Evolutionary conservation across 2,797 vertebrate species (phyloP), one percentile per base, ranked within the genome.

Genomic region (Paramormyrops hopkinsi): DNA sequence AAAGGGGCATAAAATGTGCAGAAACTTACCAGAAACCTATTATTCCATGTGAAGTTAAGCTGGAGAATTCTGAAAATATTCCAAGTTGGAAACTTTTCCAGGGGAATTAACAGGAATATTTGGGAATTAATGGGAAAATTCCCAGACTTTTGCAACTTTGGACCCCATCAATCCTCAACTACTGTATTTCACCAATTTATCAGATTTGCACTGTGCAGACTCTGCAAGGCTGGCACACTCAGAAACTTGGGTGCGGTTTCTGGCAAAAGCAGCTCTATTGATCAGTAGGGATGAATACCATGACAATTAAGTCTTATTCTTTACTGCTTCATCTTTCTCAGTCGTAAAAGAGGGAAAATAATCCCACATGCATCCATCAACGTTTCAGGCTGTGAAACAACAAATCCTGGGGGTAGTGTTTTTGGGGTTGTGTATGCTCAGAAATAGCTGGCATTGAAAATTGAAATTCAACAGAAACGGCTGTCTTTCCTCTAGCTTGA

Each of bases 291-390:
- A 79, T 79, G 73, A 79, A 79, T 79, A 79, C 73, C 19, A n/a
- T 46, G 73, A 79, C 73, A 79, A 79, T 79, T 79, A 46, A 41
- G 37, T 79, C 41, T 79, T 79, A 79, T 79, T 79, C 7, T 79
- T 79, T 79, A 79, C 19, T 79, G 37, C 37, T n/a, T 46, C 37
- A 17, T 79, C 37, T 79, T n/a, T 79, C 73, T 46, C 41, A 79
- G 41, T 79, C 0, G 73, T 79, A 79, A 79, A 79, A 79, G 73
- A 79, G 2, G 19, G 73, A 79, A 79, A 79, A n/a, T 79, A 79
- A 79, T 79, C 41, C 73, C 73, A 79, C 73, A 79, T 7, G 2
- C 73, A 79, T 79, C 73, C 73, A 79, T 79, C 73, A 79, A 79
- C 7, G 41, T 79, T 79, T 79, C 41, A 79, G 37, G 37, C 73